These are phyloP conservation scores for Brachyopa scutellaris DNA, from an alignment of 2,888 invertebrate genomes.

Conservation along the genomic window DNA sequence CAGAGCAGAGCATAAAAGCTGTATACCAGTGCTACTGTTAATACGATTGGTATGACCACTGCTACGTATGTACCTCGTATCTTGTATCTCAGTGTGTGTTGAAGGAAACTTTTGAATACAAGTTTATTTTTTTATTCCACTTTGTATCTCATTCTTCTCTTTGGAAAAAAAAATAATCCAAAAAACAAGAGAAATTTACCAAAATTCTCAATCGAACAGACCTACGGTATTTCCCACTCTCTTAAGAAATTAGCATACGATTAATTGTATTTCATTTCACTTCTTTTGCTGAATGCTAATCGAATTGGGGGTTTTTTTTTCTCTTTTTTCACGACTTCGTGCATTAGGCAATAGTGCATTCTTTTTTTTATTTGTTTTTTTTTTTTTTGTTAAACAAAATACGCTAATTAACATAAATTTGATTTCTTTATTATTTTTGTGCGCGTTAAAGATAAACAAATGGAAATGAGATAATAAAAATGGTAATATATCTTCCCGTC, in stretches of 20 bases:
- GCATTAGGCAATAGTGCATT: constrained; percentile 59
- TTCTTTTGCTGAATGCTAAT: constrained; percentile 45
- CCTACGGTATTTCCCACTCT: constrained; percentile 8
- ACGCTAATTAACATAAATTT: constrained; percentile 52
- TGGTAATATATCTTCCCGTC: not conserved
- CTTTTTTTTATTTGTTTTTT: not conserved
- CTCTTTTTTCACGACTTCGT: constrained; percentile 3
- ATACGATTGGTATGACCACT: constrained; percentile 13
- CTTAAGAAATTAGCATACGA: constrained; percentile 58
- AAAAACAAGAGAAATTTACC: constrained; percentile 8
- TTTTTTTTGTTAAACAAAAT: constrained; percentile 5
- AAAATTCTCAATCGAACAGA: not conserved
- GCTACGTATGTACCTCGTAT: not conserved
- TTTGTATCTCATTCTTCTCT: constrained; percentile 29
- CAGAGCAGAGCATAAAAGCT: constrained; percentile 52
- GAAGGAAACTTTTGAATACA: constrained; percentile 55
- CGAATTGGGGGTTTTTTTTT: constrained; percentile 20
- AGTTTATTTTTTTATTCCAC: constrained; percentile 7
- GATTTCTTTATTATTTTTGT: constrained; percentile 43
- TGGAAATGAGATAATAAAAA: constrained; percentile 14
- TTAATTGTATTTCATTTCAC: constrained; percentile 32
- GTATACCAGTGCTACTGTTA: constrained; percentile 32
- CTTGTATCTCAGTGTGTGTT: no score
- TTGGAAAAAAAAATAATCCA: not conserved
- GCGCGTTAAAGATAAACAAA: not conserved